phyloP scores from a whole-genome alignment of 2,113 vertebrate genomes.

The Prionailurus bengalensis region DNA sequence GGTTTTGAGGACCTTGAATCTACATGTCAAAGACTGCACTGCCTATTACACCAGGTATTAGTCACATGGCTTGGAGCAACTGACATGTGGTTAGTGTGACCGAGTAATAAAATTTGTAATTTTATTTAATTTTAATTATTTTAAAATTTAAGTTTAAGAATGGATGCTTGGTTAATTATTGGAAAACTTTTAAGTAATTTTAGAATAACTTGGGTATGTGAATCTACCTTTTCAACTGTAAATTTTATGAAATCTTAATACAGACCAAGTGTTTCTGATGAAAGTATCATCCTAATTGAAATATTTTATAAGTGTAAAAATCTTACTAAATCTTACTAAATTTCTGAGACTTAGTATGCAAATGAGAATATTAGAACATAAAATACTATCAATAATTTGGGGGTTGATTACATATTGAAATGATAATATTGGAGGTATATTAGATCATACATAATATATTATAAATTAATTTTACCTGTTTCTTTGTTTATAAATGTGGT shows the following conservation, averaged over 20 bases:
- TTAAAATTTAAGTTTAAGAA: slow-evolving; percentile 4
- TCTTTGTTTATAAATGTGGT: neutral
- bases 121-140: neutral
- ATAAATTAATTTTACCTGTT: neutral
- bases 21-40: neutral
- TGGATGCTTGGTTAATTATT: neutral
- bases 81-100: neutral
- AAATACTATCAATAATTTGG: neutral
- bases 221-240: neutral
- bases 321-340: neutral
- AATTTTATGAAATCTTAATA: neutral
- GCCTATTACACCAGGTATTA: neutral
- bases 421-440: neutral
- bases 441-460: neutral
- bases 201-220: neutral
- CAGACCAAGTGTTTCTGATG: neutral
- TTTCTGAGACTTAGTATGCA: neutral
- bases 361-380: neutral
- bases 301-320: neutral
- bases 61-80: neutral
- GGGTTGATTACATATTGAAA: slow-evolving; percentile 5
- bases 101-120: neutral
- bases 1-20: neutral
- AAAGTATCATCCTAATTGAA: neutral
- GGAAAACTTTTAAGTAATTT: neutral